phyloP scores from a whole-genome alignment of 1,140 invertebrate species.

The Ladona fulva region DNA sequence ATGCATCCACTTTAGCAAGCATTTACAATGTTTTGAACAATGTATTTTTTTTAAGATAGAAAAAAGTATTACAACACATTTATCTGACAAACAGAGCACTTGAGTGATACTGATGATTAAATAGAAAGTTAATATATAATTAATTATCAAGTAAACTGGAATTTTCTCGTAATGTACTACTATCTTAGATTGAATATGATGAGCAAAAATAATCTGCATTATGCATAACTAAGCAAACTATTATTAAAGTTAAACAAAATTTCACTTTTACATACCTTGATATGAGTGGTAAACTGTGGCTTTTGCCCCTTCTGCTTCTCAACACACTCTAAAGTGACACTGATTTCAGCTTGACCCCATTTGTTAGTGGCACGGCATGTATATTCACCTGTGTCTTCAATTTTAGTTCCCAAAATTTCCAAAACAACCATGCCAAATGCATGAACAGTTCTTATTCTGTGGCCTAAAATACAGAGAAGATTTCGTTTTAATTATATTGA shows the following conservation, averaged over 20 bases:
- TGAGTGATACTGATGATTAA: too few relatives aligned
- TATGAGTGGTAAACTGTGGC: conserved; percentile 79
- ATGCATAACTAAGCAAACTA: too few relatives aligned
- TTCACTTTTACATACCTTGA: conserved; percentile 35
- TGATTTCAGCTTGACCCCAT: conserved; percentile 79
- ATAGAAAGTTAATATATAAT: too few relatives aligned
- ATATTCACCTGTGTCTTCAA: conserved; percentile 78
- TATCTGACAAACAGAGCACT: too few relatives aligned
- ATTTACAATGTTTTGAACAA: too few relatives aligned
- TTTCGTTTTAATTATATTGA: not conserved
- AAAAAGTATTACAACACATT: too few relatives aligned
- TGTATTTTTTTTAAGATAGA: too few relatives aligned
- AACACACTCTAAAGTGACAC: conserved; percentile 70
- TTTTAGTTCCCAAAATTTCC: conserved; percentile 83
- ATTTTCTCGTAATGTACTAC: too few relatives aligned
- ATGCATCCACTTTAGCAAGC: too few relatives aligned
- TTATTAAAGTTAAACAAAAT: not conserved
- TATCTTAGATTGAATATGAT: too few relatives aligned
- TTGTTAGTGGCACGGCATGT: conserved; percentile 81
- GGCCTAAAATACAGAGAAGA: conserved; percentile 32
- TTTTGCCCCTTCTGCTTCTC: conserved; percentile 76
- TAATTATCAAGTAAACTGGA: too few relatives aligned
- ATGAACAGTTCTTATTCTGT: conserved; percentile 81
- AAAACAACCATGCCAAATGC: conserved; percentile 93
- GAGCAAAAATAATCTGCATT: too few relatives aligned